Percentiles rank a stretch among this genome's conserved stretches.
These are phyloP conservation scores for Tympanuchus pallidicinctus DNA, from an alignment of 2,113 vertebrate genomes.

Conservation along the genomic window DNA sequence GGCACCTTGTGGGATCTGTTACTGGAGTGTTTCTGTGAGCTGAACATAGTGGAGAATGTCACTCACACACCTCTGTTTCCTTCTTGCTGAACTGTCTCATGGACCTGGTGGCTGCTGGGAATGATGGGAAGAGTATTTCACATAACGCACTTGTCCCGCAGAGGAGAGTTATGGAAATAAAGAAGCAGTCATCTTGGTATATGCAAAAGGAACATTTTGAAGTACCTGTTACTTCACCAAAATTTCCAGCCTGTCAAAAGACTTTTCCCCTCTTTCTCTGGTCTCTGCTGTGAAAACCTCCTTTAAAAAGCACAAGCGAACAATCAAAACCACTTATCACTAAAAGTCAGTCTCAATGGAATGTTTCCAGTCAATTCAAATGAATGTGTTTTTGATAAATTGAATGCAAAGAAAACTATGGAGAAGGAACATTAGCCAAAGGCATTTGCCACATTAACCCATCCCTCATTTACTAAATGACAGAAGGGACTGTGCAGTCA, in stretches of 20 bases:
- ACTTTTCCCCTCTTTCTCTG: neutral
- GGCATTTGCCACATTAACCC: neutral
- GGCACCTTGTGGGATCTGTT: neutral
- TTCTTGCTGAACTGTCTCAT: neutral
- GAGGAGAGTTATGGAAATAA: neutral
- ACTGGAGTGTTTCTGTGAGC: neutral
- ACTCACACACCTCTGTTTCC: neutral
- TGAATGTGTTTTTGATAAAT: neutral
- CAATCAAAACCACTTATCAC: neutral
- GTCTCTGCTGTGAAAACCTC: neutral
- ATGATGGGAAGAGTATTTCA: neutral
- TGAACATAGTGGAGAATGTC: rapidly evolving
- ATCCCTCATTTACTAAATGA: constrained; percentile 19
- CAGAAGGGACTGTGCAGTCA: constrained; percentile 5
- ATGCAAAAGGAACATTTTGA: neutral
- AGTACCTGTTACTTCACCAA: neutral
- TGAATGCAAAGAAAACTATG: neutral
- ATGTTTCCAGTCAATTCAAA: neutral
- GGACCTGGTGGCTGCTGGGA: neutral
- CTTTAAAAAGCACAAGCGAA: neutral
- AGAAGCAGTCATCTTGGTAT: neutral
- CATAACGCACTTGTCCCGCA: neutral
- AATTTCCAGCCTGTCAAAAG: neutral
- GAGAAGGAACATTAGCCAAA: neutral
- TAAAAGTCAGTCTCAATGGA: neutral